Evolutionary conservation across 2,888 invertebrate genomes (phyloP), one percentile per base, ranked within the genome.

Genomic region (Xanthostigma xanthostigma): DNA sequence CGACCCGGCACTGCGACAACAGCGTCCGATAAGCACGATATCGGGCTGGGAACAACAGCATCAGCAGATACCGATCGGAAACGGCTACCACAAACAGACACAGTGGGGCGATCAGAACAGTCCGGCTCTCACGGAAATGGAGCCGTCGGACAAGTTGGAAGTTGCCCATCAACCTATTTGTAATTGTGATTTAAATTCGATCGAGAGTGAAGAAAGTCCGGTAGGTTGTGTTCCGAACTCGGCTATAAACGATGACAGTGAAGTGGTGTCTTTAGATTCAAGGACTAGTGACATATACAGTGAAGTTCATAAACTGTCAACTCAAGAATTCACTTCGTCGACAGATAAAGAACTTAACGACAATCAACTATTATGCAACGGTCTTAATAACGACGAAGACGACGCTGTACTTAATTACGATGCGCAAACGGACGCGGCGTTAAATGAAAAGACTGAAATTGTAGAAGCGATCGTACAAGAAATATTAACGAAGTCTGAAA

Each of bases 11-110:
- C 76, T 94, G 55, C 73, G 94, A 13, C 90, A 90, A 62, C 90
- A 92, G 58, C 79, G 90, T 41, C 95, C 95, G 13, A 93, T 95
- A 56, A 93, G 92, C 64, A 96, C 95, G 43, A 95, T 95, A 60
- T 94, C 93, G 0, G 95, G 95, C 48, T 90, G 90, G 89, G 90
- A 91, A 64, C 79, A 85, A 37, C 82, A 78, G 51, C 58, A 69
- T 59, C 62, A 67, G 62, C 27, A 36, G 14, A 33, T 33, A 27
- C 57, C 55, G 35, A 58, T 65, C 27, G 55, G 61, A 11, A 66
- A 65, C 49, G 65, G 62, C 41, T 66, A 63, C 50, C 64, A 61
- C 43, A 58, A 57, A 35, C 56, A 61, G 8, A 61, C 60, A 41
- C 60, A 62, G 35, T 60, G 64, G 38, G 66, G 66, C 27, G 27